Evolutionary conservation across 2,113 vertebrate species (phyloP), one percentile per base, ranked within the genome.

Genomic region (Solea solea): DNA sequence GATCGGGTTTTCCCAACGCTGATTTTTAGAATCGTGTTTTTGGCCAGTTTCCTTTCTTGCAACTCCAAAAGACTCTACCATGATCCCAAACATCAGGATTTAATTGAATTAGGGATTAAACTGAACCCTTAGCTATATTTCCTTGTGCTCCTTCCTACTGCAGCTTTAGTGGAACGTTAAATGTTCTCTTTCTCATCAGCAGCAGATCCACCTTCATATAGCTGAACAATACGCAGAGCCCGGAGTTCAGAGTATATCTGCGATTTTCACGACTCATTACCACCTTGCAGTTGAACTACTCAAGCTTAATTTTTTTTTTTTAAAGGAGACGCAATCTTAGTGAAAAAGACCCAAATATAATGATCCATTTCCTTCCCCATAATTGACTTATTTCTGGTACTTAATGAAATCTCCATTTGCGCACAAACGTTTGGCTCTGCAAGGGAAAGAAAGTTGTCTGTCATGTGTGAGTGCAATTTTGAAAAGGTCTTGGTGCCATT

Each of bases 381-480:
- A 25, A 45, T 14, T n/a, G 9, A 11, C 60, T 53, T 59, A 54
- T 11, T 65, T 61, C 51, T 8, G 1, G 7, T 21, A 12, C 16
- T 15, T 21, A 58, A 42, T 62, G 0, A 51, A 58, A 64, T 44
- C 50, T 9, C 3, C 50, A 10, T 16, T 40, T 52, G 28, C 51
- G 16, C 7, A 8, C 41, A 10, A 15, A 52, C 50, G 51, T 48
- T 66, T 57, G 52, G 16, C 55, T 63, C 46, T 59, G 40, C 45
- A 21, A 27, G 8, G 53, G 8, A 66, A 73, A 63, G 46, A 4
- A 34, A 14, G 71, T 16, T 73, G 48, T 54, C 9, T 51, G 46
- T 67, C 51, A 41, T 54, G 61, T 55, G 46, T 15, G 78, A 73
- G 76, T 55, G 54, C 7, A 51, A 25, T 25, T 34, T 21, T 57